phyloP scores from a whole-genome alignment of 2,797 vertebrate genomes.

The Alfaro cultratus region DNA sequence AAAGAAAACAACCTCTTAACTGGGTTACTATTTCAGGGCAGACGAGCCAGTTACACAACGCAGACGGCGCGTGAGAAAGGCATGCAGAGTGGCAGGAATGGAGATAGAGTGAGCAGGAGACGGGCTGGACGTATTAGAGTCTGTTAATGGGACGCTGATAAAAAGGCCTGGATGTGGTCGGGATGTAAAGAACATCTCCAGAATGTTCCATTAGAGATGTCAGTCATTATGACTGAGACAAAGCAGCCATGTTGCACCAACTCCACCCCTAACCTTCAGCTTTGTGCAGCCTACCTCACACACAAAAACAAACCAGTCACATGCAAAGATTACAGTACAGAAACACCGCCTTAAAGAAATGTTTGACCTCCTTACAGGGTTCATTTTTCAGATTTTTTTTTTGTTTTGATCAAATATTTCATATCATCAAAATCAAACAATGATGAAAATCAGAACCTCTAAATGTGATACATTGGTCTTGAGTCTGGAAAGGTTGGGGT shows the following conservation, averaged over 20 bases:
- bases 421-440: background rate
- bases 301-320: constrained; percentile 29
- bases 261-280: constrained; percentile 24
- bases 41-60: constrained; percentile 79
- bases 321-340: constrained; percentile 27
- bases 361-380: constrained; percentile 26
- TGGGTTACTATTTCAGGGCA: constrained; percentile 81
- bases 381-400: constrained; percentile 9
- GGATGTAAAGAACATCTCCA: constrained; percentile 65
- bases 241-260: constrained; percentile 41
- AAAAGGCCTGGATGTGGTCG: constrained; percentile 68
- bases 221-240: constrained; percentile 53
- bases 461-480: background rate
- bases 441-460: background rate
- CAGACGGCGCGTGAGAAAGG: constrained; percentile 66
- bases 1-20: constrained; percentile 75
- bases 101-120: constrained; percentile 64
- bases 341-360: constrained; percentile 1
- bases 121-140: constrained; percentile 71
- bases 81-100: constrained; percentile 68
- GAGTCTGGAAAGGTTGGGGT: background rate
- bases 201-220: constrained; percentile 71
- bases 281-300: constrained; percentile 34
- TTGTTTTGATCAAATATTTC: background rate
- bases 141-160: constrained; percentile 76